These are phyloP conservation scores for Myocastor coypus DNA, from an alignment of 2,113 vertebrate species.

Conservation along the genomic window DNA sequence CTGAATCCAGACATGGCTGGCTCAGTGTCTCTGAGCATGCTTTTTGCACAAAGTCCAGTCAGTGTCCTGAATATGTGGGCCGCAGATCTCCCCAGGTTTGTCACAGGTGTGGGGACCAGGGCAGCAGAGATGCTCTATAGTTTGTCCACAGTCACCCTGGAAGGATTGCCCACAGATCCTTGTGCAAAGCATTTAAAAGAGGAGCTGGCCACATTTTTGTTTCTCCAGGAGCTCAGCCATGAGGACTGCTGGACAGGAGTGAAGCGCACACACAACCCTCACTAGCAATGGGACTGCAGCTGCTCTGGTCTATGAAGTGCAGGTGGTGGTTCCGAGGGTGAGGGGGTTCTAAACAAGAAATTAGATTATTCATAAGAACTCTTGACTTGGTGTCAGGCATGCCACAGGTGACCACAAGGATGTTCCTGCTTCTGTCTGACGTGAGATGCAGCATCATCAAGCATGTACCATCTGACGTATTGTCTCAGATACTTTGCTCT, in stretches of 20 bases:
- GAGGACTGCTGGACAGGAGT: background rate
- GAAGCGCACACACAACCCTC: background rate
- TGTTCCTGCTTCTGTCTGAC: background rate
- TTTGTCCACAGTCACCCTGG: conserved; percentile 30
- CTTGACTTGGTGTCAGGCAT: background rate
- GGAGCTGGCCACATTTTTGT: background rate
- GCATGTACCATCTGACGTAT: background rate
- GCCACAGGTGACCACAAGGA: background rate
- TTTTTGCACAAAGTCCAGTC: background rate
- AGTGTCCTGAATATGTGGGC: background rate
- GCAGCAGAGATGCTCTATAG: background rate
- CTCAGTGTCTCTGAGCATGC: background rate
- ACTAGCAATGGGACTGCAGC: background rate
- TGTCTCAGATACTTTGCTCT: too few species aligned
- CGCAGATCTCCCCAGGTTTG: background rate
- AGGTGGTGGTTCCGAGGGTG: background rate
- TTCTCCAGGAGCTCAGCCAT: background rate
- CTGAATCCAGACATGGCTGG: background rate
- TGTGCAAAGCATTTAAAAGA: conserved; percentile 1
- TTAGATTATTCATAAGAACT: background rate
- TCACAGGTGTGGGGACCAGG: background rate
- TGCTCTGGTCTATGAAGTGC: background rate
- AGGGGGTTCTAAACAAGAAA: background rate
- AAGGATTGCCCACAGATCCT: background rate
- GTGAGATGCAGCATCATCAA: background rate